Percentiles rank a stretch among this genome's conserved stretches.
phyloP scores from a whole-genome alignment of 2,113 vertebrate genomes.

The Solea solea region DNA sequence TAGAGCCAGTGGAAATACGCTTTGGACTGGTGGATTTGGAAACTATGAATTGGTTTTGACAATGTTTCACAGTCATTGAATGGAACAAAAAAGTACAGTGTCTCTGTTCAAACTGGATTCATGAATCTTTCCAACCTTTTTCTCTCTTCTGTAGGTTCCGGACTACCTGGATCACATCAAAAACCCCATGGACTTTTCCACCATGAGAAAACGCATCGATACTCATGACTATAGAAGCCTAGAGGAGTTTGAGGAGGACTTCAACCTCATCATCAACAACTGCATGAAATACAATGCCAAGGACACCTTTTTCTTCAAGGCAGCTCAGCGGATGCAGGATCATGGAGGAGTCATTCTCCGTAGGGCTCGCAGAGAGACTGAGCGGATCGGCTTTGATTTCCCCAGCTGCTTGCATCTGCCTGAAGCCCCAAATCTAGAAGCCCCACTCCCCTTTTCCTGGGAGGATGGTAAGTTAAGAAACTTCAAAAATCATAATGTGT shows the following conservation, averaged over 20 bases:
- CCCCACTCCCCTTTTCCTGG: constrained; percentile 88
- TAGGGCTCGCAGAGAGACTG: constrained; percentile 88
- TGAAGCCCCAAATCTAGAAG: constrained; percentile 85
- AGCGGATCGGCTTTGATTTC: constrained; percentile 90
- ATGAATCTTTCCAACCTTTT: no score
- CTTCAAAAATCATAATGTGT: no score
- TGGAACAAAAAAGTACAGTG: no score
- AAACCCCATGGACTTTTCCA: constrained; percentile 96
- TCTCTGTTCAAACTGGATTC: no score
- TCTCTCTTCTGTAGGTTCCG: constrained; percentile 84
- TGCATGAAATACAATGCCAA: constrained; percentile 98
- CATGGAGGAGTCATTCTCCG: constrained; percentile 92
- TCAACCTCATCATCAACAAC: constrained; percentile 93
- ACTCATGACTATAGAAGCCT: constrained; percentile 88
- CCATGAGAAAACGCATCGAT: constrained; percentile 91
- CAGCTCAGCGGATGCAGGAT: constrained; percentile 91
- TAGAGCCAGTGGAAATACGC: no score
- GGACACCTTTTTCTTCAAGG: constrained; percentile 95
- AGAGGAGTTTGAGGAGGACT: constrained; percentile 93
- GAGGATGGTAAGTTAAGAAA: constrained; percentile 87
- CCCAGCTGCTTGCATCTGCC: constrained; percentile 90
- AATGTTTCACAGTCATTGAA: no score
- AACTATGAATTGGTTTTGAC: no score
- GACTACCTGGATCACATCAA: constrained; percentile 97
- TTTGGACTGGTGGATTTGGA: no score